Evolutionary conservation across 2,888 invertebrate species (phyloP).

Genomic region (Ormyrus nitidulus): DNA sequence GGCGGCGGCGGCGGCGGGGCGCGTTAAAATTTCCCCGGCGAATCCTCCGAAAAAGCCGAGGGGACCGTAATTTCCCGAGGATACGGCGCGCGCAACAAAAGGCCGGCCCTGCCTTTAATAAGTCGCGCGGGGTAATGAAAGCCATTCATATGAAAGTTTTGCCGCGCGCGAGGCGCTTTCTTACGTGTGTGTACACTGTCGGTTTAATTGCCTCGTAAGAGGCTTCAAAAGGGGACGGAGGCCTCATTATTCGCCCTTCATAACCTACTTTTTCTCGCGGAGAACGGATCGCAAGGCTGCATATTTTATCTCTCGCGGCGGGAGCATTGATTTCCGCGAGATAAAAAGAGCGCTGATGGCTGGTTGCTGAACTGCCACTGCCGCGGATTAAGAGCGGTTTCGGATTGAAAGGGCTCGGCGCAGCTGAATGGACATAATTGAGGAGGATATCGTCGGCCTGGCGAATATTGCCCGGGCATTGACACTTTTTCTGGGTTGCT

Average conservation of each 20-base stretch:
- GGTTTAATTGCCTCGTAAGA: slow-evolving; percentile 34
- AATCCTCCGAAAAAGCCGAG: slow-evolving; percentile 18
- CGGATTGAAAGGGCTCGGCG: no score
- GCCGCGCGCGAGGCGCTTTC: slow-evolving; percentile 58
- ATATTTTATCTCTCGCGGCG: slow-evolving; percentile 34
- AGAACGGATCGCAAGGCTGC: slow-evolving; percentile 8
- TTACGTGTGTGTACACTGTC: background rate
- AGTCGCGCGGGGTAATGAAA: slow-evolving; percentile 72
- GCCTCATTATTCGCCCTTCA: slow-evolving; percentile 13
- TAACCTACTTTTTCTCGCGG: slow-evolving; percentile 53
- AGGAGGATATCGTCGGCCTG: no score
- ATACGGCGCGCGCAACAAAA: no score
- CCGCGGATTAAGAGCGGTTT: no score
- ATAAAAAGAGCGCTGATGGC: background rate
- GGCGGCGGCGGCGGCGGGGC: background rate
- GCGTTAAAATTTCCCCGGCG: slow-evolving; percentile 15
- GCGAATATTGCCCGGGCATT: no score
- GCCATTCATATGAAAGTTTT: slow-evolving; percentile 74
- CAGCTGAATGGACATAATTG: no score
- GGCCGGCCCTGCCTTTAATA: slow-evolving; percentile 66
- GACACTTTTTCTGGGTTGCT: no score
- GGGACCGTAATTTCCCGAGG: slow-evolving; percentile 28
- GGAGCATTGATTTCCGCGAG: background rate
- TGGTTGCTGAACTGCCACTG: no score
- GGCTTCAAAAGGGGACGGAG: background rate